Base-by-base conservation (phyloP, 2,888 invertebrate species). In the Serrognathus titanus region DNA sequence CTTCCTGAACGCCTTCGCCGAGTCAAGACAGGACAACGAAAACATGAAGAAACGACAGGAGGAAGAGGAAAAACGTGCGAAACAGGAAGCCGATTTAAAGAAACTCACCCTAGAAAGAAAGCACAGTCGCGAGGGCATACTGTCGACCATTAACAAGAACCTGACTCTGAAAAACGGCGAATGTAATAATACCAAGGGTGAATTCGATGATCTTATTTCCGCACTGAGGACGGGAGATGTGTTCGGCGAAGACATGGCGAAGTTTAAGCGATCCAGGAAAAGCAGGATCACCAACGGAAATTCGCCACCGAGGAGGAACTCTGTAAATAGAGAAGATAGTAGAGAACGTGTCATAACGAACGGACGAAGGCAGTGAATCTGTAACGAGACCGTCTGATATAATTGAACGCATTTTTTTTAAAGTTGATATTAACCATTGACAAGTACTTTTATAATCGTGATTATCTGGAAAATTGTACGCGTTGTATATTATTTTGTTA, bases 141-240 rank as follows among this genome's bases (percentile, higher is more conserved):
- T 91, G 51, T 86, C 88, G 63, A 88, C 89, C 1, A 89, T 90
- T 11, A 87, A 85, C 47, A 85, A 87, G 64, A 87, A 89, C 13
- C 24, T 31, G 24, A 88, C 81, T 57, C 76, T 85, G 51, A 89
- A 88, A 63, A 86, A 87, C 48, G 83, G 83, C 58, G 72, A 73
- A 13, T 77, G 76, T 56, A 75, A 78, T 36, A 83, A 81, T 69
- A 87, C 82, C 55, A 88, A 93, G 71, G 94, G 96, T 7, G 97
- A 97, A 78, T 97, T 97, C 77, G 97, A 97, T 72, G 97, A 97
- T 78, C 82, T 97, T 66, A 97, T 97, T 73, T 96, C 96, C 0
- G 97, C 97, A 0, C 77, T 97, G 51, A 80, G 96, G 58, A 96
- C 97, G 0, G 97, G 97, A 0, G 95, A 96, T 71, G 95, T 96